Evolutionary conservation across 2,113 vertebrate genomes (phyloP), one percentile per base, ranked within the genome.

Genomic region (Campylomormyrus tamandua): DNA sequence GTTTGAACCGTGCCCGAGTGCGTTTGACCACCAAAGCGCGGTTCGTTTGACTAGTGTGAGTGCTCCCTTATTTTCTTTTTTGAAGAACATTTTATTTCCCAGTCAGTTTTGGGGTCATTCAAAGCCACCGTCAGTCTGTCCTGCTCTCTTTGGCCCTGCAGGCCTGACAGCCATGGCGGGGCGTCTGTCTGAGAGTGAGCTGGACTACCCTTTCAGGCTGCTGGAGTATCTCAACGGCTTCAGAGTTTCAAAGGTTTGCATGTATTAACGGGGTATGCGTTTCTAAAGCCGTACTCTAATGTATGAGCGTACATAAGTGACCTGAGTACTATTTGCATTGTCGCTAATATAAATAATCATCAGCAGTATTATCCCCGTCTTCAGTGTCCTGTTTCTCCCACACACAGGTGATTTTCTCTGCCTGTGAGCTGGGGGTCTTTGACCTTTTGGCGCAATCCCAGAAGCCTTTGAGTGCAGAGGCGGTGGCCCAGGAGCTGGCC

Each of bases 151-250:
- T 31, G 62, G 3, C 10, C n/a, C 62, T 31, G 27, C n/a, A 70
- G 62, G 9, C 3, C 3, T 27, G 77, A 10, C 15, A 27, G 8
- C 10, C 35, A 96, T 96, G 96, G 95, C 96, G 11, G 95, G 95
- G 66, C 93, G 94, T 89, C 90, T 96, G 5, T 96, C 96, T 70
- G 95, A 95, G 90, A 96, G 94, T 85, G 96, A 96, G 90, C 94
- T 96, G 91, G 95, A 95, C 90, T 96, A 96, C 35, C 95, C 96
- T 0, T 95, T 95, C 88, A 96, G 95, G 93, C 95, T 96, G 31
- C 92, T 96, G 91, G 95, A 96, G 90, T 96, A 96, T 90, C 91
- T 96, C 80, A 95, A 95, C 86, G 95, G 95, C 85, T 96, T 94
- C 93, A 94, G 93, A 89, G 90, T 96, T 45, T 96, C 95, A 0